These are phyloP conservation scores for Lasioglossum leucozonium DNA, from an alignment of 2,888 invertebrate species.

Conservation along the genomic window DNA sequence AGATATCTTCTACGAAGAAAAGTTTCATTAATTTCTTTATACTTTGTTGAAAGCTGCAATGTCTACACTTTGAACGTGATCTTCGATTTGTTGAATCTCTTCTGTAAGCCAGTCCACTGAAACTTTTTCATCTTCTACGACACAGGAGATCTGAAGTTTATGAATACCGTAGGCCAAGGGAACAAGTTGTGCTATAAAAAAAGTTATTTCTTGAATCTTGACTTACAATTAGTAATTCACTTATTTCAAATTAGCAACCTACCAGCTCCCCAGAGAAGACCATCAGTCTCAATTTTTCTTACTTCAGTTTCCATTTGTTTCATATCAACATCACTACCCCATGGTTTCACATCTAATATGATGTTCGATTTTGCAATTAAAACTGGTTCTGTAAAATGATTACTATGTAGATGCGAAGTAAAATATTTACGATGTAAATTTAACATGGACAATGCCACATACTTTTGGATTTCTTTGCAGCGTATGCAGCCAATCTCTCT, in stretches of 20 bases:
- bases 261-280: conserved; percentile 96
- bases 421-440: background rate
- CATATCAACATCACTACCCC: conserved; percentile 98
- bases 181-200: conserved; percentile 91
- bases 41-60: conserved; percentile 98
- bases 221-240: background rate
- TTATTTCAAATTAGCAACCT: conserved; percentile 73
- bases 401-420: background rate
- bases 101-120: conserved; percentile 95
- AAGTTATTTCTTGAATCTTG: conserved; percentile 39
- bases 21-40: conserved; percentile 84
- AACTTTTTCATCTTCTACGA: conserved; percentile 98
- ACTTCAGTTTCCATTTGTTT: conserved; percentile 92
- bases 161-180: conserved; percentile 96
- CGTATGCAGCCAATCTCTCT: conserved; percentile 94
- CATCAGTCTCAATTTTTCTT: conserved; percentile 91
- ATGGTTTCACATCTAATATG: conserved; percentile 96
- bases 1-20: conserved; percentile 53
- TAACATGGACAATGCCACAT: conserved; percentile 71
- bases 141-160: conserved; percentile 96
- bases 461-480: conserved; percentile 96
- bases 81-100: conserved; percentile 93
- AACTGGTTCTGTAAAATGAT: conserved; percentile 88
- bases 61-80: conserved; percentile 96
- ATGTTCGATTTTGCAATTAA: conserved; percentile 97